Evolutionary conservation across 2,888 invertebrate genomes (phyloP).

Genomic region (Agrenia bidenticulata): DNA sequence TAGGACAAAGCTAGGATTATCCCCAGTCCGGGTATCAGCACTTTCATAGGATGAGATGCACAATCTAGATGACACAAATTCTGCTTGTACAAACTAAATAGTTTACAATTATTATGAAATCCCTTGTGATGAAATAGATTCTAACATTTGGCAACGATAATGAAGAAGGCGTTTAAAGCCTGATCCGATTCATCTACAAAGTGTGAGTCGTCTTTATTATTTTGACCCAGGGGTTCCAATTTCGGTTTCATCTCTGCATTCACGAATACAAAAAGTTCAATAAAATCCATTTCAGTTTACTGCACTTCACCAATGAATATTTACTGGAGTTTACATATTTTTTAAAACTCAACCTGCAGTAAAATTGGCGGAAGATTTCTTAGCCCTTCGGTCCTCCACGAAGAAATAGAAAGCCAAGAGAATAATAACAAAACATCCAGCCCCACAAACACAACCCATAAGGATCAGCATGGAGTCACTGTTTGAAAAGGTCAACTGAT

Average conservation of each 20-base stretch:
- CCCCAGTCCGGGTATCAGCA: constrained; percentile 32
- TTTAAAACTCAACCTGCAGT: too few relatives aligned
- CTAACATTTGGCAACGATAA: too few relatives aligned
- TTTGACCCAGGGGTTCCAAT: neutral
- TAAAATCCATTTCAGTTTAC: too few relatives aligned
- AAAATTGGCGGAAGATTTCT: neutral
- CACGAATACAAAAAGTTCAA: too few relatives aligned
- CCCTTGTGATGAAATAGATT: too few relatives aligned
- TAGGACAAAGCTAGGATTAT: constrained; percentile 62
- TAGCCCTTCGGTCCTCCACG: constrained; percentile 9
- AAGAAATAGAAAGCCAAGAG: neutral
- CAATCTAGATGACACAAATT: too few relatives aligned
- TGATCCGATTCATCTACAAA: neutral
- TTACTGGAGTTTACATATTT: too few relatives aligned
- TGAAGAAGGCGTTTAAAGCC: constrained; percentile 4
- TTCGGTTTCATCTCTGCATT: neutral
- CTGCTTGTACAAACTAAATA: too few relatives aligned
- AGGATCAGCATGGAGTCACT: constrained; percentile 26
- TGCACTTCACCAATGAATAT: too few relatives aligned
- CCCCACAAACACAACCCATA: constrained; percentile 24
- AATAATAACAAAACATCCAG: constrained; percentile 22
- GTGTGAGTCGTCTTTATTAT: too few relatives aligned
- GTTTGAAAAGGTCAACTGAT: constrained; percentile 22
- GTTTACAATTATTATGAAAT: too few relatives aligned
- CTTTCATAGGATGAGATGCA: constrained; percentile 36